phyloP scores from a whole-genome alignment of 2,797 vertebrate species.

The Neomorphus geoffroyi region DNA sequence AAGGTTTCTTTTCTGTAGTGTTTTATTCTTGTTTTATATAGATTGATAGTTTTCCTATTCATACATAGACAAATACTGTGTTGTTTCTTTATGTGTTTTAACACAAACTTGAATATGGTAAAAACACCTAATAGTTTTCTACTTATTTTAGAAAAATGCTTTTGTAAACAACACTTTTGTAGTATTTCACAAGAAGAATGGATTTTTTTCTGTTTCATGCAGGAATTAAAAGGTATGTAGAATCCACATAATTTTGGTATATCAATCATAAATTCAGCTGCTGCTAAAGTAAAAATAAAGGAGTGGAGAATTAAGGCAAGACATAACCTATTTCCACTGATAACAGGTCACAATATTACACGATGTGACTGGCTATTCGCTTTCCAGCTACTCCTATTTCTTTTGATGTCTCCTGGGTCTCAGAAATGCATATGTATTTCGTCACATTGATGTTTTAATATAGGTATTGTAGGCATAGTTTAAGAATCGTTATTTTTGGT shows the following conservation, averaged over 20 bases:
- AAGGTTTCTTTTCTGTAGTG: not conserved
- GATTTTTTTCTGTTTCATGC: not conserved
- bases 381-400: not conserved
- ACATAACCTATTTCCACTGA: not conserved
- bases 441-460: not conserved
- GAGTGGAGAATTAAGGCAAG: not conserved
- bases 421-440: not conserved
- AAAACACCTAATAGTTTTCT: not conserved
- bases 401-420: not conserved
- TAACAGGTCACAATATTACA: not conserved
- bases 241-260: not conserved
- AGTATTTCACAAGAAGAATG: not conserved
- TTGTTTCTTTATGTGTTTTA: not conserved
- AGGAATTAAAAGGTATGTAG: not conserved
- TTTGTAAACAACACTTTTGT: not conserved
- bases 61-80: not conserved
- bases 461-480: not conserved
- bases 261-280: not conserved
- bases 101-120: not conserved
- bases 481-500: not conserved
- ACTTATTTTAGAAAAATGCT: not conserved
- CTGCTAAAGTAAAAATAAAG: not conserved
- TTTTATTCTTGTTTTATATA: not conserved
- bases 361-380: not conserved
- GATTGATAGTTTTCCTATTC: not conserved